Evolutionary conservation across 2,113 vertebrate genomes (phyloP).

Genomic region (Axis porcinus): DNA sequence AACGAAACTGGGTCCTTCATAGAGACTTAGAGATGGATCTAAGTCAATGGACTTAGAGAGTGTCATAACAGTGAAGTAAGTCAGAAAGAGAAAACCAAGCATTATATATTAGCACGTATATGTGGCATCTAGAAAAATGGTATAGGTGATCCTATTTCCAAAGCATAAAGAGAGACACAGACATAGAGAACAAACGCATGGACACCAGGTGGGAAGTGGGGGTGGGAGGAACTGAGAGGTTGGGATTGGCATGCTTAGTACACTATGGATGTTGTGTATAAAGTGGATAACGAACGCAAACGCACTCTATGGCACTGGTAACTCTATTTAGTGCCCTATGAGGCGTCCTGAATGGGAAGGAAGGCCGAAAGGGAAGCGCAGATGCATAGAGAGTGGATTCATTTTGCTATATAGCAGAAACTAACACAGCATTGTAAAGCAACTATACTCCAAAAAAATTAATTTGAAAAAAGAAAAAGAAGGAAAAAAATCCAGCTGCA

Average conservation of each 20-base stretch:
- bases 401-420: not conserved
- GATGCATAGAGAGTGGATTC: not conserved
- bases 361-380: not conserved
- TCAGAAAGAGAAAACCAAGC: not conserved
- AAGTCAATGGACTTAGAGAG: not conserved
- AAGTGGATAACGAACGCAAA: not conserved
- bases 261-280: not conserved
- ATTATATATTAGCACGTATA: not conserved
- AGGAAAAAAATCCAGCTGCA: not conserved
- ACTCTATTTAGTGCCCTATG: not conserved
- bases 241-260: not conserved
- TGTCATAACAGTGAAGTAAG: not conserved
- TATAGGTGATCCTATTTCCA: not conserved
- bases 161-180: not conserved
- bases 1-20: accelerated
- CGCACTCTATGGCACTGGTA: accelerated
- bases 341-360: not conserved
- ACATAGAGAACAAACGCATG: not conserved
- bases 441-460: not conserved
- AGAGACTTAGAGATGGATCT: not conserved
- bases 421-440: not conserved
- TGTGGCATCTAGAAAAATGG: not conserved
- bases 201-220: not conserved
- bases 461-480: not conserved
- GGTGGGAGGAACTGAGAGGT: not conserved